Conservation (phyloP, 2,113 vertebrate species). For the Aptenodytes patagonicus region DNA sequence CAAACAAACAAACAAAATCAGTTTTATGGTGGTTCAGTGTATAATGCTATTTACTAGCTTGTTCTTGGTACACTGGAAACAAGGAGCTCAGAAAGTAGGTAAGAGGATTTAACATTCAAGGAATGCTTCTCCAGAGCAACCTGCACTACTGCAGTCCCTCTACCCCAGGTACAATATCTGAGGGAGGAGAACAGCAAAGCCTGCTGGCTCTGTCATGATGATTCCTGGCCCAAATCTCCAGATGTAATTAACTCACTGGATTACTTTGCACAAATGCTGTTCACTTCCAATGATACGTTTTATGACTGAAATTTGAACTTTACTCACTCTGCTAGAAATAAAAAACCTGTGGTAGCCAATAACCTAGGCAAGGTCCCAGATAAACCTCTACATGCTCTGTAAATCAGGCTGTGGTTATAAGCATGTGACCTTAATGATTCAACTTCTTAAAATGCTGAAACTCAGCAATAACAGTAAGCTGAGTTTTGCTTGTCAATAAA, state of each 20-base stretch:
- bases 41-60: not conserved
- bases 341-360: not conserved
- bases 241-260: not conserved
- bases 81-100: not conserved
- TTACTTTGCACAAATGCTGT: not conserved
- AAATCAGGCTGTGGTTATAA: not conserved
- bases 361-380: not conserved
- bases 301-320: conserved; percentile 37
- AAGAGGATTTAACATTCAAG: not conserved
- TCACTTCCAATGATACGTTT: not conserved
- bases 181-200: not conserved
- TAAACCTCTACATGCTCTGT: not conserved
- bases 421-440: not conserved
- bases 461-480: not conserved
- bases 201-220: not conserved
- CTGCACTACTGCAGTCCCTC: not conserved
- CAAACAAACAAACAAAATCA: not conserved
- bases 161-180: not conserved
- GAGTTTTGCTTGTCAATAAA: not conserved
- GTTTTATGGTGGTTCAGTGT: not conserved
- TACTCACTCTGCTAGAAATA: not conserved
- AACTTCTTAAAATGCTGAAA: not conserved
- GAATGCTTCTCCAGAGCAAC: not conserved
- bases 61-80: not conserved
- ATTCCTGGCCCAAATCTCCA: not conserved